These are phyloP conservation scores for Vulpes lagopus DNA, from an alignment of 2,113 vertebrate genomes.

Conservation along the genomic window DNA sequence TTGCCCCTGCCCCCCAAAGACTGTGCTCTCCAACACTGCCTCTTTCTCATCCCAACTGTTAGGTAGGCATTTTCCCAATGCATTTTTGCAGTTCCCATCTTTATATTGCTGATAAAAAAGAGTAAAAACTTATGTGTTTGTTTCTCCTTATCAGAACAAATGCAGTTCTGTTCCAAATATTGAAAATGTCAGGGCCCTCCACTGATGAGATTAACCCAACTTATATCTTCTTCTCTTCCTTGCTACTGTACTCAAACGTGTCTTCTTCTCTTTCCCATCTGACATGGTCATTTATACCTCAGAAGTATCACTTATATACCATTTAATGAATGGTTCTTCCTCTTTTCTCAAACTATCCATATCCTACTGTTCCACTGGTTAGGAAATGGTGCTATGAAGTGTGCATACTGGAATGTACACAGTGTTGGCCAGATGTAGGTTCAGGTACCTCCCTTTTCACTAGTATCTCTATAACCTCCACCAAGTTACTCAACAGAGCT, in stretches of 20 bases:
- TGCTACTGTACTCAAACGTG: not conserved
- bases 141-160: not conserved
- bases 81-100: not conserved
- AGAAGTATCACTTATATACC: not conserved
- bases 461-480: not conserved
- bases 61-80: not conserved
- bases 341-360: not conserved
- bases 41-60: not conserved
- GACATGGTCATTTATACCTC: not conserved
- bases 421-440: not conserved
- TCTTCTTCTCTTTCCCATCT: not conserved
- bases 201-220: not conserved
- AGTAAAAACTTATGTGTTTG: not conserved
- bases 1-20: not conserved
- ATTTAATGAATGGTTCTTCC: not conserved
- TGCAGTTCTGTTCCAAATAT: not conserved
- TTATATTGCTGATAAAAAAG: not conserved
- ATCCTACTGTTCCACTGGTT: rapidly evolving
- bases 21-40: not conserved
- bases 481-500: not conserved
- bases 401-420: not conserved
- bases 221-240: not conserved
- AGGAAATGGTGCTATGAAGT: not conserved
- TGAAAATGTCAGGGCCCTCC: not conserved
- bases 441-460: not conserved